Conservation (phyloP, 2,797 vertebrate species). For the Siniperca undulata region DNA sequence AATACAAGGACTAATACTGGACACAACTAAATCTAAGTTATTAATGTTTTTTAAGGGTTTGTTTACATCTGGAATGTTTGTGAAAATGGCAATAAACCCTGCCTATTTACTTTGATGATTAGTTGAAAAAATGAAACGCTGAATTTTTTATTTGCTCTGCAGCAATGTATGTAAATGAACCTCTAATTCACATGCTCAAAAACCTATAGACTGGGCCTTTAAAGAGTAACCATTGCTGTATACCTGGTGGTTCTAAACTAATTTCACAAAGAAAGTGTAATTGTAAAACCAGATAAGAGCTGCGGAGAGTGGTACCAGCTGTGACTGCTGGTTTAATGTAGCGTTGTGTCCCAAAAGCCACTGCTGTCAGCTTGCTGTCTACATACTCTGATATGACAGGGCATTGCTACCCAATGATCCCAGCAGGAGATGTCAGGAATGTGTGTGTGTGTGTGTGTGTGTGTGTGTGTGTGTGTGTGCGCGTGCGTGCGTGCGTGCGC, state of each 20-base stretch:
- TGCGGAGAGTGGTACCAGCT: conserved; percentile 40
- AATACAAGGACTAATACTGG: background rate
- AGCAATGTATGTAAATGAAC: conserved; percentile 2
- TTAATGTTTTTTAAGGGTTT: background rate
- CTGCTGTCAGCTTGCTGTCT: conserved; percentile 62
- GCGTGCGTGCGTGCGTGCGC: conserved; percentile 22
- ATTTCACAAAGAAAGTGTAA: background rate
- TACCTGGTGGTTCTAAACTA: background rate
- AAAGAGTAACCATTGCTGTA: background rate
- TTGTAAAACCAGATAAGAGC: conserved; percentile 16
- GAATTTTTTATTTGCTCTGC: background rate
- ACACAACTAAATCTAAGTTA: background rate
- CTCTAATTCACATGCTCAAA: background rate
- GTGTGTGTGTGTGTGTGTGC: background rate
- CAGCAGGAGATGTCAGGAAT: conserved; percentile 56
- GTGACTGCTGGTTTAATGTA: conserved; percentile 51
- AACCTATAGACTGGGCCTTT: background rate
- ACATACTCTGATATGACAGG: conserved; percentile 42
- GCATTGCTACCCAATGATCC: conserved; percentile 59
- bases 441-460: background rate
- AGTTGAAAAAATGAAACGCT: background rate
- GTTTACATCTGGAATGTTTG: background rate
- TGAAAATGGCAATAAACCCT: background rate
- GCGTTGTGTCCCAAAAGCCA: conserved; percentile 61
- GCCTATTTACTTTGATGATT: background rate